Evolutionary conservation across 2,113 vertebrate species (phyloP), one percentile per base, ranked within the genome.

Genomic region (Lamprotornis superbus): DNA sequence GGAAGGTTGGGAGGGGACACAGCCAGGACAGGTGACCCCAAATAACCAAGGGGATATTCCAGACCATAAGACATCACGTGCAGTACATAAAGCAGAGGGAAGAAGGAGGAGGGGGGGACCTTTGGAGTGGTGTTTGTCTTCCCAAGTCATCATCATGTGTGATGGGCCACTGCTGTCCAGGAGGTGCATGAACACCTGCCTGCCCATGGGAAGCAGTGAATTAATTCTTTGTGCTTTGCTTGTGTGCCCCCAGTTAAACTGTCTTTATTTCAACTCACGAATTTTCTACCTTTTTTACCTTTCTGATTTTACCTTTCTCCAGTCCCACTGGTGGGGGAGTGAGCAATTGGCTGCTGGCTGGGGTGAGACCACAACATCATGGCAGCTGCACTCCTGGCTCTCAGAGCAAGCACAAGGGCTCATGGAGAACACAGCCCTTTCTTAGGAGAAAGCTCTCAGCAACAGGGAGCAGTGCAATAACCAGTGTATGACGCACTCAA

Each of bases 311-410:
- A 42, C 40, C 46, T 75, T 9, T 83, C 30, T n/a, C 39, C 14
- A 8, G 1, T 47, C 7, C n/a, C 25, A 12, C 16, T 60, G 20
- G 12, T 30, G 33, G 9, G 23, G 24, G 7, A 47, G 20, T 7
- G 37, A 53, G 39, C 9, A 65, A 30, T 61, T 3, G n/a, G 12
- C 27, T 67, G 59, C 59, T 50, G 46, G 9, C 53, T 60, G 69
- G 46, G n/a, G 19, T 60, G n/a, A 44, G 47, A 17, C 55, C 33
- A 40, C 0, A 0, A 4, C 9, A 5, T 13, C 9, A 0, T 13
- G 19, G 63, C 40, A 86, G 11, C 9, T 0, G 2, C 10, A 2
- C 23, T 17, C 17, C 39, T 70, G 79, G 57, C 39, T 85, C 31
- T 67, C 68, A 39, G 28, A 67, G 28, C 30, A 23, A 70, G 49